A percentile compares a stretch with the other conserved stretches of the same genome.
phyloP scores from a whole-genome alignment of 2,888 invertebrate species.

The Thymelicus acteon region DNA sequence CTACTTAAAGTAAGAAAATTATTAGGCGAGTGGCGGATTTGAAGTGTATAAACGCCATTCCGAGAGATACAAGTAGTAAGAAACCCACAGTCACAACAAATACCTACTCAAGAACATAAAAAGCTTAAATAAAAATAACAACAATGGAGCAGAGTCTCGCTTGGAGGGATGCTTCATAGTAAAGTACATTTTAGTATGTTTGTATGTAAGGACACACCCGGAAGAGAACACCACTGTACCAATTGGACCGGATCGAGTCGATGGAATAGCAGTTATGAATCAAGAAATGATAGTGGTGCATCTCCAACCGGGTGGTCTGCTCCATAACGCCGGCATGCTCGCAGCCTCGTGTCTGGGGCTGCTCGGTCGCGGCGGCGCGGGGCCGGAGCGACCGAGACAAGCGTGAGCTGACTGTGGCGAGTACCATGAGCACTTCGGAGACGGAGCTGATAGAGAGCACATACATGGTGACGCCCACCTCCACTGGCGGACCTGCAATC shows the following conservation, averaged over 20 bases:
- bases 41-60: slow-evolving; percentile 54
- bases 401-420: slow-evolving; percentile 94
- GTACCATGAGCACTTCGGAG: slow-evolving; percentile 99
- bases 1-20: slow-evolving; percentile 61
- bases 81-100: slow-evolving; percentile 70
- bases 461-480: slow-evolving; percentile 99
- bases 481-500: slow-evolving; percentile 97
- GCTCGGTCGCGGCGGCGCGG: slow-evolving; percentile 72
- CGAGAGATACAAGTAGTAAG: slow-evolving; percentile 56
- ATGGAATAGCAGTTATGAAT: slow-evolving; percentile 13
- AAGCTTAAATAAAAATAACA: slow-evolving; percentile 68
- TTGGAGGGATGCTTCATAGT: slow-evolving; percentile 64
- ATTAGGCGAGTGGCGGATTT: slow-evolving; percentile 54
- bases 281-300: slow-evolving; percentile 49
- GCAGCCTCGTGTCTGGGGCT: slow-evolving; percentile 84
- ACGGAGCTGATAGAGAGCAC: slow-evolving; percentile 99
- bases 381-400: slow-evolving; percentile 52
- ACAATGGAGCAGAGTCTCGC: slow-evolving; percentile 64
- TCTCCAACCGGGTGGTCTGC: slow-evolving; percentile 56
- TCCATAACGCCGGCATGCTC: slow-evolving; percentile 76
- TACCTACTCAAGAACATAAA: slow-evolving; percentile 70
- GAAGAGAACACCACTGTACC: slow-evolving; percentile 58
- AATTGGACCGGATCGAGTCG: slow-evolving; percentile 38
- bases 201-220: slow-evolving; percentile 63
- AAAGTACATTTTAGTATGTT: slow-evolving; percentile 63